These are phyloP conservation scores for Acronicta aceris DNA, from an alignment of 2,888 invertebrate species.

Conservation along the genomic window DNA sequence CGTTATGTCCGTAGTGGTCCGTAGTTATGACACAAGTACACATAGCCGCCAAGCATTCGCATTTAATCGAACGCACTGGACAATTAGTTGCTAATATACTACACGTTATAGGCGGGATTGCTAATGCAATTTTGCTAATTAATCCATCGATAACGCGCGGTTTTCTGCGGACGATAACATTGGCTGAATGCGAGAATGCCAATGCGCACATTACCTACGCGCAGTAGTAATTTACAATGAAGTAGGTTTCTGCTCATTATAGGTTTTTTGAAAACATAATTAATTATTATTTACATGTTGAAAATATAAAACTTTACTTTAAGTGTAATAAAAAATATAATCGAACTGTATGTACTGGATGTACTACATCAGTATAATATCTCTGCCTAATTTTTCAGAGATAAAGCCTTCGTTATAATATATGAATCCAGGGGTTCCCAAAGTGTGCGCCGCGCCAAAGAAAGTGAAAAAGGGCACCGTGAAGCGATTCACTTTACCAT, in stretches of 20 bases:
- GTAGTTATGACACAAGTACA: conserved; percentile 44
- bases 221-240: conserved; percentile 10
- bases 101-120: conserved; percentile 52
- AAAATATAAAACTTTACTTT: no score
- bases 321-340: no score
- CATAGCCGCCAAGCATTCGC: conserved; percentile 54
- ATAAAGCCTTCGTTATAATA: no score
- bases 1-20: conserved; percentile 44
- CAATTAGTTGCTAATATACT: conserved; percentile 62
- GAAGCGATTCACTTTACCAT: no score
- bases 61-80: conserved; percentile 66
- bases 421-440: no score
- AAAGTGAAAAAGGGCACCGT: no score
- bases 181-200: conserved; percentile 25
- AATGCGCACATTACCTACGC: conserved; percentile 13
- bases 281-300: background rate
- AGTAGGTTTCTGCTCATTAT: background rate
- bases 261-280: background rate
- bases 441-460: no score
- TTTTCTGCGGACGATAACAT: conserved; percentile 49
- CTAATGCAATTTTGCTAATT: conserved; percentile 68
- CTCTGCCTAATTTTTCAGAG: no score
- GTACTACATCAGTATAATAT: no score
- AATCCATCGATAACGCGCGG: conserved; percentile 58
- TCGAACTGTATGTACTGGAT: no score